Evolutionary conservation across 1,140 invertebrate species (phyloP), one percentile per base, ranked within the genome.

Genomic region (Drosophila punjabiensis): DNA sequence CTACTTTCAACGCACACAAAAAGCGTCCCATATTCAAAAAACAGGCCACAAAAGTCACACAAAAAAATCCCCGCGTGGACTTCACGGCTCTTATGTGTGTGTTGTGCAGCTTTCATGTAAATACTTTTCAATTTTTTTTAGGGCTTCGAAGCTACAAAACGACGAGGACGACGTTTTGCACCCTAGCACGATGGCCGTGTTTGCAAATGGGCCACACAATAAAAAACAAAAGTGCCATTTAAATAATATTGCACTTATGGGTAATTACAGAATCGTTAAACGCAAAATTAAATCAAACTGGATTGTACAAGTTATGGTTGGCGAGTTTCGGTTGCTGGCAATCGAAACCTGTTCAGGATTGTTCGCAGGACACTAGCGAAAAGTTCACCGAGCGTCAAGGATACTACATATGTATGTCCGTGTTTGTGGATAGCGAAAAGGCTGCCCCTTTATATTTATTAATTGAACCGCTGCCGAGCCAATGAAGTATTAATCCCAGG

Each of bases 251-350:
- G 65, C 80, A 59, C 84, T 84, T 84, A 81, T 79, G 78, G 73
- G 81, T 88, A 88, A 88, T 88, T 88, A 89, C 85, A 85, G 81
- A 89, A 89, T 89, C 78, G 75, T 89, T 84, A 84, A 88, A 89
- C 48, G 48, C 35, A 47, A 70, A 71, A 81, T 61, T 68, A 66
- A 60, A 73, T 64, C 45, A 61, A 77, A 77, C 80, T 77, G 67
- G 80, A 80, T 83, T 73, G 35, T 73, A 70, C 80, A 45, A 79
- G 70, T 83, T 79, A 58, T 48, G 55, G 45, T 67, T 65, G 68
- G 70, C 24, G 53, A 67, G 64, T 67, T 71, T 66, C 30, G 64
- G 68, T 80, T 67, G 28, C 56, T 39, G 33, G 50, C 62, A 67
- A 76, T 64, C 45, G 53, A 80, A 76, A 76, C 76, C 71, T 64